Evolutionary conservation across 2,797 vertebrate genomes (phyloP).

Genomic region (Pseudomugil tenellus): DNA sequence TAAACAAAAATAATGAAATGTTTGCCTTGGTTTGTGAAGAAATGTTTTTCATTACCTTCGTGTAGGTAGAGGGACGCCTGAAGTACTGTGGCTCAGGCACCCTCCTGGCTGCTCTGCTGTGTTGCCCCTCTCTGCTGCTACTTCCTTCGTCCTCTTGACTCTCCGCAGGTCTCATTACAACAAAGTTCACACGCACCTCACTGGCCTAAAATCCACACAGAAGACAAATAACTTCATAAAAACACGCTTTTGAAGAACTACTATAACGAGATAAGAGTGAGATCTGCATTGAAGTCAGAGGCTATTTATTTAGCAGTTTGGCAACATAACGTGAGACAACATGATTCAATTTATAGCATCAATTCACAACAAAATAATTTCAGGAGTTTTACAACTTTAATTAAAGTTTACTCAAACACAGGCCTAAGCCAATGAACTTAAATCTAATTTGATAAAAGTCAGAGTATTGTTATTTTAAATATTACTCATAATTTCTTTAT

Average conservation of each 20-base stretch:
- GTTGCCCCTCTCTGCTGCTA: slow-evolving; percentile 72
- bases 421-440: too few relatives aligned
- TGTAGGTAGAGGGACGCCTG: slow-evolving; percentile 83
- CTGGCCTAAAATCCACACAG: slow-evolving; percentile 79
- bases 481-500: too few relatives aligned
- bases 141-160: slow-evolving; percentile 81
- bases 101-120: slow-evolving; percentile 77
- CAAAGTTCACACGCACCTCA: slow-evolving; percentile 92
- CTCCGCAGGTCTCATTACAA: slow-evolving; percentile 87
- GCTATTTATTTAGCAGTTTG: too few relatives aligned
- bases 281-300: not conserved
- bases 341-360: not conserved
- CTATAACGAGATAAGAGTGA: not conserved
- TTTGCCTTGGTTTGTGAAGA: not conserved
- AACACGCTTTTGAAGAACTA: not conserved
- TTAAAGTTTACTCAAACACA: too few relatives aligned
- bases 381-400: not conserved
- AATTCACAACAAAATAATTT: not conserved
- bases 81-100: slow-evolving; percentile 83
- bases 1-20: not conserved
- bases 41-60: slow-evolving; percentile 82
- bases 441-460: too few relatives aligned
- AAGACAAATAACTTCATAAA: not conserved
- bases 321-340: not conserved
- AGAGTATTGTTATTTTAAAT: too few relatives aligned